These are phyloP conservation scores for Leptobrachium ailaonicum DNA, from an alignment of 2,113 vertebrate species.

Conservation along the genomic window DNA sequence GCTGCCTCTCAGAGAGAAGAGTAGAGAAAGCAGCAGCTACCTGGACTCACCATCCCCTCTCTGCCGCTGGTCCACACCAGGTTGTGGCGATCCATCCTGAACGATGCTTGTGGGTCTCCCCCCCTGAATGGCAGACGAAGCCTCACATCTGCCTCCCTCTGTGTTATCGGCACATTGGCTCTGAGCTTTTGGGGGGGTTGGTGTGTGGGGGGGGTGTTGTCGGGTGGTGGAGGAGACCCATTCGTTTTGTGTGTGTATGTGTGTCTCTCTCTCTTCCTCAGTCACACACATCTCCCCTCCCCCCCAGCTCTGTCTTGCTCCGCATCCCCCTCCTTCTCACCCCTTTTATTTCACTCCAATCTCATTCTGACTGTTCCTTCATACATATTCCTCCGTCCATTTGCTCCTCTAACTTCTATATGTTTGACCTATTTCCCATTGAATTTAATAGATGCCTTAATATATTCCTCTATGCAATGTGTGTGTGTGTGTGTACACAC, in stretches of 20 bases:
- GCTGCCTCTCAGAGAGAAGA: conserved; percentile 49
- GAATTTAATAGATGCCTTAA: neutral
- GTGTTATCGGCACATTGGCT: conserved; percentile 41
- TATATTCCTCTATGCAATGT: neutral
- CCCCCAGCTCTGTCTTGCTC: conserved; percentile 23
- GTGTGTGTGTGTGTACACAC: no score
- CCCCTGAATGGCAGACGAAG: conserved; percentile 34
- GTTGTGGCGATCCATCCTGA: conserved; percentile 44
- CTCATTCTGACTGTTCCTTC: neutral
- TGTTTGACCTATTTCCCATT: neutral
- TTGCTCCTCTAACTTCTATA: neutral
- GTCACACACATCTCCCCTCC: conserved; percentile 26
- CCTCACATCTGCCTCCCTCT: conserved; percentile 38
- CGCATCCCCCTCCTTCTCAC: conserved; percentile 32
- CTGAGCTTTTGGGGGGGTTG: conserved; percentile 27
- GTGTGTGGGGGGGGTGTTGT: conserved; percentile 11
- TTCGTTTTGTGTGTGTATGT: conserved; percentile 42
- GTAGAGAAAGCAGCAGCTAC: conserved; percentile 49
- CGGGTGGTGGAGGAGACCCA: conserved; percentile 35
- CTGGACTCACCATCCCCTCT: conserved; percentile 51
- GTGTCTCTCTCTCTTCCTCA: conserved; percentile 19
- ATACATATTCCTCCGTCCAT: conserved; percentile 1
- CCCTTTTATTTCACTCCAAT: conserved; percentile 18
- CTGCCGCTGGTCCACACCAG: conserved; percentile 40
- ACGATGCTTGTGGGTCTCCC: conserved; percentile 13